Evolutionary conservation across 2,888 invertebrate genomes (phyloP).

Genomic region (Xylocampa areola): DNA sequence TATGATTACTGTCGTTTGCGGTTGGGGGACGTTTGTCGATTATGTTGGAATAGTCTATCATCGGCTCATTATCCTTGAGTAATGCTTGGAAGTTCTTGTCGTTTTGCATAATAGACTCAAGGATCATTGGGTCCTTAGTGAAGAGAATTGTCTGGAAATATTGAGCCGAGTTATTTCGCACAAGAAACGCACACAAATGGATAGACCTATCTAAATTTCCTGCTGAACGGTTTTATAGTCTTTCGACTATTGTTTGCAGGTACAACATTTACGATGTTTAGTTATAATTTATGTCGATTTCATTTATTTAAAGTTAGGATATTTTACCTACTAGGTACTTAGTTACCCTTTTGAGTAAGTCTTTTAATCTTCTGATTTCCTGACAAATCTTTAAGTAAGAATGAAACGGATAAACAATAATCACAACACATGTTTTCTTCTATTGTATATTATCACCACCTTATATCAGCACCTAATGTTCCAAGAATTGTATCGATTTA

Average conservation of each 20-base stretch:
- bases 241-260: too few relatives aligned
- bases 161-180: background rate
- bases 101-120: slow-evolving; percentile 86
- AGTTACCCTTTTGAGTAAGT: too few relatives aligned
- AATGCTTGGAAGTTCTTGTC: slow-evolving; percentile 83
- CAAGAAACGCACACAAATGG: too few relatives aligned
- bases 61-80: slow-evolving; percentile 79
- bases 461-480: slow-evolving; percentile 10
- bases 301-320: too few relatives aligned
- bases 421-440: background rate
- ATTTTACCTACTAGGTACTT: too few relatives aligned
- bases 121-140: slow-evolving; percentile 93
- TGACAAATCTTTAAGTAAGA: too few relatives aligned
- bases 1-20: slow-evolving; percentile 81
- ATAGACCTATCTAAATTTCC: too few relatives aligned
- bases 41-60: slow-evolving; percentile 62
- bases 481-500: slow-evolving; percentile 41
- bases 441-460: slow-evolving; percentile 2
- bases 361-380: too few relatives aligned
- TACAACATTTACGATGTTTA: too few relatives aligned
- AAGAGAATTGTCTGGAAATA: slow-evolving; percentile 93
- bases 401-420: background rate
- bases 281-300: too few relatives aligned
- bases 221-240: too few relatives aligned
- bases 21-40: slow-evolving; percentile 90